These are phyloP conservation scores for Neodiprion pinetum DNA, from an alignment of 1,140 invertebrate species.

Conservation along the genomic window DNA sequence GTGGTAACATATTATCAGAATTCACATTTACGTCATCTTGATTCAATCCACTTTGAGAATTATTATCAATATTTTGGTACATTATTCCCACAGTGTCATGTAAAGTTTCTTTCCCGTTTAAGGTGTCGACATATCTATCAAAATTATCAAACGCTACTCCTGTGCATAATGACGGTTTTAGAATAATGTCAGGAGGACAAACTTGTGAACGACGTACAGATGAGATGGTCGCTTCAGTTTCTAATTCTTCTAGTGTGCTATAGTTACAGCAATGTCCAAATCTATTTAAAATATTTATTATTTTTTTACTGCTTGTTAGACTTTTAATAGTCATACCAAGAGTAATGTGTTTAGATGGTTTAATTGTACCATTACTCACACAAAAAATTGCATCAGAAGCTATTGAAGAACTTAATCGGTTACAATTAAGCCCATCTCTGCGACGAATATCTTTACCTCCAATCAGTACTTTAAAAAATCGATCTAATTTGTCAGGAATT, in stretches of 20 bases:
- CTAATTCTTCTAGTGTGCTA: slow-evolving; percentile 18
- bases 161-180: neutral
- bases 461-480: neutral
- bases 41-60: neutral
- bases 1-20: neutral
- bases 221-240: slow-evolving; percentile 16
- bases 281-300: slow-evolving; percentile 21
- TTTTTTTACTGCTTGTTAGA: slow-evolving; percentile 23
- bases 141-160: neutral
- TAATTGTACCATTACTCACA: neutral
- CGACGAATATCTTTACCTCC: neutral
- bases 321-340: neutral
- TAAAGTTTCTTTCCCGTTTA: neutral
- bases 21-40: neutral
- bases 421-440: neutral
- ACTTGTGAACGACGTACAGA: slow-evolving; percentile 1
- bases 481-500: neutral
- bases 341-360: neutral
- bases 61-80: neutral
- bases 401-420: neutral
- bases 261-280: slow-evolving; percentile 22
- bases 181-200: slow-evolving; percentile 18
- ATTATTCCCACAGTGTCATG: slow-evolving; percentile 11
- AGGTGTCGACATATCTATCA: neutral
- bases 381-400: neutral